Evolutionary conservation across 2,797 vertebrate genomes (phyloP), one percentile per base, ranked within the genome.

Genomic region (Fringilla coelebs): DNA sequence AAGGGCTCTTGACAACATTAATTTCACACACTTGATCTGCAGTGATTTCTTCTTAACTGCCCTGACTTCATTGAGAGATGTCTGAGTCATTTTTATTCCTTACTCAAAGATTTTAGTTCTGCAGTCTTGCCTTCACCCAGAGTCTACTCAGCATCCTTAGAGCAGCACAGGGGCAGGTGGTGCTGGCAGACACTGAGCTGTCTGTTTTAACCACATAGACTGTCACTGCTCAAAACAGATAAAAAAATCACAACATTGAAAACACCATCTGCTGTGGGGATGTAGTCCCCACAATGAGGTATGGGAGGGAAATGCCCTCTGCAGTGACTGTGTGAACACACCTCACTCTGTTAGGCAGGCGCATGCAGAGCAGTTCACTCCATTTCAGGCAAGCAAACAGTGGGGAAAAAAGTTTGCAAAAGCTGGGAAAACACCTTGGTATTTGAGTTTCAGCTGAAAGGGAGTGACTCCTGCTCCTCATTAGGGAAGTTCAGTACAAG

Each of bases 41-140:
- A 81, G 45, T 17, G 41, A 88, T 72, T 13, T 82, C 24, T 82
- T 90, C 5, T 5, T 29, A 91, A 89, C 36, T 80, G 17, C 14
- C 31, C 85, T 90, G 28, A 26, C 82, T 96, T 93, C 17, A 15
- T 57, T 43, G 92, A 89, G 49, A 81, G 16, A 25, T 38, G 29
- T 80, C 61, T 92, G 83, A 87, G 51, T 10, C 2, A 43, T 87
- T 94, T 91, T 61, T 87, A 82, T 72, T 96, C 70, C 40, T 63
- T 13, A 26, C 12, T 65, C 19, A 52, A 81, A 9, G 40, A 41
- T 85, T 89, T 90, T 29, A 62, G 6, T 43, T 75, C 61, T 78
- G 26, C 21, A 60, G 36, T 38, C 17, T 58, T 55, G 32, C 34
- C 72, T 83, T 80, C 38, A 54, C 12, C 6, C 11, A 20, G 60